phyloP scores from a whole-genome alignment of 2,888 invertebrate species.

The Yponomeuta evonymella region DNA sequence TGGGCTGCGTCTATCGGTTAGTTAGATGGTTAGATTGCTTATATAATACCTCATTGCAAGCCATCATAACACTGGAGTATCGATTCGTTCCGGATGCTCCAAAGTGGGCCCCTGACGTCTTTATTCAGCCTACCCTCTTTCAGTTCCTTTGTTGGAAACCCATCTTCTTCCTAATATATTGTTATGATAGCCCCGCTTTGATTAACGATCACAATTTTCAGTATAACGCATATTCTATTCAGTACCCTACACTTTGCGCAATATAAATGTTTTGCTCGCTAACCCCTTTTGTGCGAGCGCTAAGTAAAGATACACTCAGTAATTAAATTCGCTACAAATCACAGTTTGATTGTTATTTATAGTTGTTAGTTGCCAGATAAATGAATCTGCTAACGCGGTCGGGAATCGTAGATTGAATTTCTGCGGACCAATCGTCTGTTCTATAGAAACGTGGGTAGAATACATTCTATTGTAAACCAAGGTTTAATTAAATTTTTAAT shows the following conservation, averaged over 20 bases:
- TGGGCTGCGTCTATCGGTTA: no score
- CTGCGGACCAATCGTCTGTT: no score
- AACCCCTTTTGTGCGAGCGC: neutral
- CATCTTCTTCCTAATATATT: constrained; percentile 1
- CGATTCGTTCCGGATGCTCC: neutral
- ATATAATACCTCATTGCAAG: neutral
- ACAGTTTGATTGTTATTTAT: constrained; percentile 3
- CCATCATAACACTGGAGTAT: neutral
- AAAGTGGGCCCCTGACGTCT: neutral
- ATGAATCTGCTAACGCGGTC: neutral
- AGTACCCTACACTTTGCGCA: neutral
- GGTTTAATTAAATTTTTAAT: no score
- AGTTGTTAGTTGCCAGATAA: neutral
- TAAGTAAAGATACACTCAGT: neutral
- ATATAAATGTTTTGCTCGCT: neutral
- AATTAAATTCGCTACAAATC: constrained; percentile 1
- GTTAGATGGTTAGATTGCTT: no score
- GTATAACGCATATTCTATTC: constrained; percentile 1
- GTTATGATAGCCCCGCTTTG: neutral
- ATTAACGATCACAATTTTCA: constrained; percentile 3
- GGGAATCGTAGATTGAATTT: no score
- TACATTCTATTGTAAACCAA: no score
- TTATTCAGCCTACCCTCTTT: neutral
- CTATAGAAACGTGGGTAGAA: no score
- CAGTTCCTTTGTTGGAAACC: neutral